A percentile compares a stretch with the other conserved stretches of the same genome.
These are phyloP conservation scores for Pristionchus exspectatus DNA, from an alignment of 2,888 invertebrate species.

Conservation along the genomic window DNA sequence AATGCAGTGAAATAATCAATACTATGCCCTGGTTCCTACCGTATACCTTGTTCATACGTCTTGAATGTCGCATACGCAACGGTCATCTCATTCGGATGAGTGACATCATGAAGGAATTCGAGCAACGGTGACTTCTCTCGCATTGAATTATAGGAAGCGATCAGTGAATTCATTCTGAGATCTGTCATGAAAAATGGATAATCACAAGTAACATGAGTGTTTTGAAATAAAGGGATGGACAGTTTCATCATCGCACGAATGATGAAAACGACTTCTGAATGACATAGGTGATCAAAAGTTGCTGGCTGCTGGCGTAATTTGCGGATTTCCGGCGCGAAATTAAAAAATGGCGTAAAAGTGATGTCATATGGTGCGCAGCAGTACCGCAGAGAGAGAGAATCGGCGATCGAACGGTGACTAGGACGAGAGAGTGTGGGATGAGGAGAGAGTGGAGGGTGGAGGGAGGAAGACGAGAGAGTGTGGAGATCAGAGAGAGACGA, in stretches of 20 bases:
- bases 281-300: not conserved
- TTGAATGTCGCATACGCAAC: constrained; percentile 40
- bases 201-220: not conserved
- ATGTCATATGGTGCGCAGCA: constrained; percentile 36
- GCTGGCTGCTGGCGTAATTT: not conserved
- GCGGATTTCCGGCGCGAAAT: not conserved
- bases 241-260: not conserved
- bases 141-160: constrained; percentile 32
- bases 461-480: constrained; percentile 19
- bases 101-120: constrained; percentile 53
- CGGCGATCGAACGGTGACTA: constrained; percentile 23
- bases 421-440: constrained; percentile 42
- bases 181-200: not conserved
- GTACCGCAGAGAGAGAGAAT: constrained; percentile 11
- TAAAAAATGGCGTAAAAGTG: not conserved
- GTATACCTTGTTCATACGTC: constrained; percentile 38
- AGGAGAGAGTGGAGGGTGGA: not conserved
- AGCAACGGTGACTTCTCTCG: constrained; percentile 44
- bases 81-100: constrained; percentile 34
- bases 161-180: constrained; percentile 30
- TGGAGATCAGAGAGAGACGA: not conserved
- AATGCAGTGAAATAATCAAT: no score
- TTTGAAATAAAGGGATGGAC: not conserved
- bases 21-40: no score
- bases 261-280: not conserved